phyloP scores from a whole-genome alignment of 1,140 invertebrate species.

The Brachionus plicatilis region DNA sequence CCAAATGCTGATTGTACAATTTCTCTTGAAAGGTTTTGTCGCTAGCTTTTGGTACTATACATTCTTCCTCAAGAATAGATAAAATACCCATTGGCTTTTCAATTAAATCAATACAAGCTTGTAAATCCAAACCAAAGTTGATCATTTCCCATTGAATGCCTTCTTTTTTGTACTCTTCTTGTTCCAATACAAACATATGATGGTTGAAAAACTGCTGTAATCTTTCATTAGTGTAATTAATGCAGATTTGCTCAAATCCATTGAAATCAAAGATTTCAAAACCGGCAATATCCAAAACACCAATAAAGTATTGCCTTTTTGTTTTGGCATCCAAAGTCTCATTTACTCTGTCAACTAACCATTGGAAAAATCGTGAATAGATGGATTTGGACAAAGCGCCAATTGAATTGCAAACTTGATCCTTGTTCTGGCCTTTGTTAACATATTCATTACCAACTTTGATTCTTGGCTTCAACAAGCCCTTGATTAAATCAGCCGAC shows the following conservation, averaged over 20 bases:
- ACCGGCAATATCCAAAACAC: constrained; percentile 99
- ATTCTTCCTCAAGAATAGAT: constrained; percentile 99
- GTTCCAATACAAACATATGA: constrained; percentile 99
- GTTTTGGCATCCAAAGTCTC: constrained; percentile 94
- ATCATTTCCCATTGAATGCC: constrained; percentile 98
- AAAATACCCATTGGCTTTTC: constrained; percentile 99
- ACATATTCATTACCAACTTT: constrained; percentile 82
- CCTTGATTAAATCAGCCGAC: constrained; percentile 60
- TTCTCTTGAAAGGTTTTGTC: constrained; percentile 95
- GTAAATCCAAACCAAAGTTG: constrained; percentile 98
- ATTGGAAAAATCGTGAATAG: constrained; percentile 94
- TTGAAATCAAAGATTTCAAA: constrained; percentile 99
- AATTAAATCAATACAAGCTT: constrained; percentile 95
- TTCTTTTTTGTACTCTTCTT: constrained; percentile 97
- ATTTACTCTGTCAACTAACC: constrained; percentile 95
- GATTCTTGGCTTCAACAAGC: constrained; percentile 62
- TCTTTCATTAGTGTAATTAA: constrained; percentile 99
- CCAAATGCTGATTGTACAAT: constrained; percentile 95
- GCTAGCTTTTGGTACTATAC: constrained; percentile 99
- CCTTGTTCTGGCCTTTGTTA: constrained; percentile 93
- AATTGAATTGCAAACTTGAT: constrained; percentile 85
- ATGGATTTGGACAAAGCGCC: constrained; percentile 94
- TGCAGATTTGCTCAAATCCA: constrained; percentile 99
- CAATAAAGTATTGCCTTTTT: constrained; percentile 93
- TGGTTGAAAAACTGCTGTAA: constrained; percentile 99